Conservation (phyloP, 92 coral and sea anemone species). For the Parazoanthus swiftii region DNA sequence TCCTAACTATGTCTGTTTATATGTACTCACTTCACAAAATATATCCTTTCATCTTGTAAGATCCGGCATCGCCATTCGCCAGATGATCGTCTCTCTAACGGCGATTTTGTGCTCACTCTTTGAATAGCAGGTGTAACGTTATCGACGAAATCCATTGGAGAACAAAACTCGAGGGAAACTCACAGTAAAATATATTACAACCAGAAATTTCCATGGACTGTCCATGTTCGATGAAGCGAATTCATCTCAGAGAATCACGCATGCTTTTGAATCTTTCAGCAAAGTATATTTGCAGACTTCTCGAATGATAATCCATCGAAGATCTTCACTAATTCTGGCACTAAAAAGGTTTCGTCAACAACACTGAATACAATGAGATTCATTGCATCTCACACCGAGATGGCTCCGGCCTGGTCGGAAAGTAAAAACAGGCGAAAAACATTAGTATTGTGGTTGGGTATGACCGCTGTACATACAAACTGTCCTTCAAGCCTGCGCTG, state of each 20-base stretch:
- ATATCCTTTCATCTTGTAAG: conserved; percentile 19
- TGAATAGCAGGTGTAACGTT: conserved; percentile 23
- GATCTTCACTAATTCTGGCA: background rate
- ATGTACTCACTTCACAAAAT: conserved; percentile 38
- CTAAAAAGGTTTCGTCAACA: conserved; percentile 11
- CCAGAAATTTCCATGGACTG: conserved; percentile 1
- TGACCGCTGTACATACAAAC: conserved; percentile 30
- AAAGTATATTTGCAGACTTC: background rate
- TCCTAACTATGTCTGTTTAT: background rate
- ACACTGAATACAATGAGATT: background rate
- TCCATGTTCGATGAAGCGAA: conserved; percentile 27
- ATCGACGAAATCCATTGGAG: conserved; percentile 32
- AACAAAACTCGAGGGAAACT: background rate
- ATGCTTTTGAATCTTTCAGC: background rate
- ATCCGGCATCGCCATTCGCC: conserved; percentile 34
- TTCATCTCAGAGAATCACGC: conserved; percentile 15
- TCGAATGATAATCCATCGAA: background rate
- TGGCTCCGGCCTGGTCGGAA: background rate
- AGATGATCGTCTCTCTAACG: background rate
- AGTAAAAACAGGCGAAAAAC: background rate
- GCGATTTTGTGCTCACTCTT: conserved; percentile 1
- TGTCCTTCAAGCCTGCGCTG: too few species aligned
- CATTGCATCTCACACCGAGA: background rate
- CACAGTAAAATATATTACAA: conserved; percentile 10
- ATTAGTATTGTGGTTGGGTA: conserved; percentile 14